phyloP scores from a whole-genome alignment of 2,113 vertebrate species.

The Muntiacus muntjak region DNA sequence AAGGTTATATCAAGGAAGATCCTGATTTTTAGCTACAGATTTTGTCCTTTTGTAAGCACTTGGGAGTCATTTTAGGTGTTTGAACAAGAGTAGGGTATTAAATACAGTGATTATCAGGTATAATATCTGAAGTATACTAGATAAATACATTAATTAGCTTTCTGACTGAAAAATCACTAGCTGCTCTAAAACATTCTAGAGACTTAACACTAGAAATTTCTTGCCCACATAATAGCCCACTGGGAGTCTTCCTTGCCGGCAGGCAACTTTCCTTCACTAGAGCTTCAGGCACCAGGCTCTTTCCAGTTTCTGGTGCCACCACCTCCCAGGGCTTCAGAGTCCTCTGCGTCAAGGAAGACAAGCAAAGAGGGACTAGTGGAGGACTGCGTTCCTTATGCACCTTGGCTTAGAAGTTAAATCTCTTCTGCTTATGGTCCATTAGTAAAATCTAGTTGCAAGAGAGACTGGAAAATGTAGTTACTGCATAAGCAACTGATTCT shows the following conservation, averaged over 20 bases:
- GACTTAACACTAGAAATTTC: neutral
- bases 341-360: neutral
- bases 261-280: neutral
- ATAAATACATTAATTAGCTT: neutral
- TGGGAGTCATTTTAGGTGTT: neutral
- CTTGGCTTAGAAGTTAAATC: neutral
- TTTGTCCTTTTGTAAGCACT: neutral
- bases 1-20: neutral
- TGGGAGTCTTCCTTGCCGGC: neutral
- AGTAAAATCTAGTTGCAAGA: neutral
- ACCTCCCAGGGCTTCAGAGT: neutral
- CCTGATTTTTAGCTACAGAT: neutral
- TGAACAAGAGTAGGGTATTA: neutral
- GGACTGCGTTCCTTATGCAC: neutral
- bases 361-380: neutral
- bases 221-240: neutral
- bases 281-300: neutral
- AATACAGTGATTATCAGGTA: neutral
- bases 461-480: neutral
- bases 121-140: neutral
- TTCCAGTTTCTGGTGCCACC: neutral
- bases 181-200: neutral
- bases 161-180: neutral
- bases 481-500: neutral
- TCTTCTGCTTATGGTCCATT: neutral